phyloP scores from a whole-genome alignment of 2,113 vertebrate species.

The Larimichthys polyactis region DNA sequence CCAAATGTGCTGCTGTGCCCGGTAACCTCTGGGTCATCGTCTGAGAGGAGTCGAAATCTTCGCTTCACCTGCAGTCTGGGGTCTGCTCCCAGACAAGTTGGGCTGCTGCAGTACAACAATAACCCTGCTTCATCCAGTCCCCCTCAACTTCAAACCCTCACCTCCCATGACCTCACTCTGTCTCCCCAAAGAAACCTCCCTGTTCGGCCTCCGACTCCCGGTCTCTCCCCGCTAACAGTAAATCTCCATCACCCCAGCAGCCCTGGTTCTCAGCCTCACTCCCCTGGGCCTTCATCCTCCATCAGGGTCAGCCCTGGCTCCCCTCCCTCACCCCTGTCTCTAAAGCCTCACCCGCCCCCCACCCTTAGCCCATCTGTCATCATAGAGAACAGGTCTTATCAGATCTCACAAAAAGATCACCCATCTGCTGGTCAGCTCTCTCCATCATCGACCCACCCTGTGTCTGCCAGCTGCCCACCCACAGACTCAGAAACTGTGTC shows the following conservation, averaged over 20 bases:
- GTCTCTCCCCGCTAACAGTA: conserved; percentile 75
- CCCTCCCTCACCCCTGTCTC: conserved; percentile 52
- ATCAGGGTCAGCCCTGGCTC: conserved; percentile 47
- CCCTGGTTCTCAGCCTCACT: conserved; percentile 60
- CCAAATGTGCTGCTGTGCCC: conserved; percentile 44
- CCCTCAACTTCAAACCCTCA: conserved; percentile 7
- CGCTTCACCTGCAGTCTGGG: conserved; percentile 18
- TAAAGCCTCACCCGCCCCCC: conserved; percentile 56
- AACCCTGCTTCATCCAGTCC: conserved; percentile 3
- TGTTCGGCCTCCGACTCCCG: conserved; percentile 73
- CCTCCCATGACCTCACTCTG: conserved; percentile 2
- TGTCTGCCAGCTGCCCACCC: conserved; percentile 70
- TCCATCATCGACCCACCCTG: conserved; percentile 36
- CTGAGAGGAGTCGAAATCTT: conserved; percentile 35
- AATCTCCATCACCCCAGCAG: conserved; percentile 63
- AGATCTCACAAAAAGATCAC: conserved; percentile 53
- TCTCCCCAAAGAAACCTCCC: conserved; percentile 59
- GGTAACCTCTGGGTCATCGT: conserved; percentile 33
- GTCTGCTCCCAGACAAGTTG: conserved; percentile 28
- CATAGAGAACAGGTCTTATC: conserved; percentile 54
- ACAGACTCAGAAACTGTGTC: conserved; percentile 41
- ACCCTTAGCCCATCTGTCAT: conserved; percentile 69
- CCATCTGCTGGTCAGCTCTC: conserved; percentile 48
- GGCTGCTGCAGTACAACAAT: neutral
- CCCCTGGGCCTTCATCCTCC: conserved; percentile 56